Evolutionary conservation across 1,140 invertebrate genomes (phyloP).

Genomic region (Penaeus vannamei): DNA sequence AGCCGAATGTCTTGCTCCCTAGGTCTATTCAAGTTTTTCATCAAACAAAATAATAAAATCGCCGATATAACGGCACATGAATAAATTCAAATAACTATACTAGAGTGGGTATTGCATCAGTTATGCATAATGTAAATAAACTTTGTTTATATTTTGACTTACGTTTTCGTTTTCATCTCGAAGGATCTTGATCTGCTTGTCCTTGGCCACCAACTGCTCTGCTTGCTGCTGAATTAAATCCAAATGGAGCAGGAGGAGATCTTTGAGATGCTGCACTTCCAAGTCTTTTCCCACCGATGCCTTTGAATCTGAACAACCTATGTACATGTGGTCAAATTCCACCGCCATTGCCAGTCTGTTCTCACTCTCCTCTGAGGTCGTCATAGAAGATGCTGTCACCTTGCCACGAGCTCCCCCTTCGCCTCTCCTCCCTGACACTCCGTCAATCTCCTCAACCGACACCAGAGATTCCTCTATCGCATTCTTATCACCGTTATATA

Average conservation of each 20-base stretch:
- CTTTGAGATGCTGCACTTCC: slow-evolving; percentile 58
- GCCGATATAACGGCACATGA: too few species aligned
- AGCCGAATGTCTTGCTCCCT: too few species aligned
- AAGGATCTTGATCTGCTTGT: slow-evolving; percentile 53
- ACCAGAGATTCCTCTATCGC: slow-evolving; percentile 43
- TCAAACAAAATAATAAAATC: too few species aligned
- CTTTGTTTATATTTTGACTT: background rate
- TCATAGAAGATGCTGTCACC: slow-evolving; percentile 30
- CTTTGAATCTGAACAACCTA: slow-evolving; percentile 58
- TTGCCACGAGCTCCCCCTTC: background rate
- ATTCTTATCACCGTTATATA: slow-evolving; percentile 58
- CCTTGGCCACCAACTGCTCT: slow-evolving; percentile 52
- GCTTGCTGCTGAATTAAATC: slow-evolving; percentile 59
- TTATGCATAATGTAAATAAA: background rate
- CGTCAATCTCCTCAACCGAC: slow-evolving; percentile 23
- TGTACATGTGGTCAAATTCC: slow-evolving; percentile 60
- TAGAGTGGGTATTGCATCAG: too few species aligned
- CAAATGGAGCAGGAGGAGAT: slow-evolving; percentile 49
- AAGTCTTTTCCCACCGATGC: slow-evolving; percentile 59
- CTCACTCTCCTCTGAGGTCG: slow-evolving; percentile 26
- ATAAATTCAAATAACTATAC: too few species aligned
- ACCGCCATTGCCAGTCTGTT: slow-evolving; percentile 59
- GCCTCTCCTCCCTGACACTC: slow-evolving; percentile 37
- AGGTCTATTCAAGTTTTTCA: too few species aligned
- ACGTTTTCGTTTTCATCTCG: slow-evolving; percentile 58